phyloP scores from a whole-genome alignment of 2,888 invertebrate genomes.

The Synergus laeviventris region DNA sequence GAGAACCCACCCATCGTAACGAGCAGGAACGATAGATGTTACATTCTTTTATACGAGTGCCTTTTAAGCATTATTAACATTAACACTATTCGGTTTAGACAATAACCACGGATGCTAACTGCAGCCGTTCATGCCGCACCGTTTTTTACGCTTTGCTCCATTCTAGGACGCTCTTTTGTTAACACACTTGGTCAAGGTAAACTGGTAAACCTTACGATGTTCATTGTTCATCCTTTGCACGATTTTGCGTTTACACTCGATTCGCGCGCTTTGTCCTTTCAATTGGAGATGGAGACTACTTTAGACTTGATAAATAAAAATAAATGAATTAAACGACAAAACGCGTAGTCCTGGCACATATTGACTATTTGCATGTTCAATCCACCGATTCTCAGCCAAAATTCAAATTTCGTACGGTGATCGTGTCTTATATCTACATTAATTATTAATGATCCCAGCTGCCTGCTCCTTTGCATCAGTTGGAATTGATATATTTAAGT shows the following conservation, averaged over 20 bases:
- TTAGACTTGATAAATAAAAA: background rate
- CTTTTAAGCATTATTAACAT: constrained; percentile 63
- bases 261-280: constrained; percentile 19
- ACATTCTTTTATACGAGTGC: constrained; percentile 72
- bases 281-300: background rate
- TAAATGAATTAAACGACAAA: constrained; percentile 17
- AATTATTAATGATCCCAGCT: constrained; percentile 42
- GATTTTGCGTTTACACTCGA: constrained; percentile 4
- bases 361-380: constrained; percentile 35
- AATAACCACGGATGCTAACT: constrained; percentile 52
- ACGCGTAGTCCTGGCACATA: background rate
- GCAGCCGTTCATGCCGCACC: background rate
- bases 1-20: constrained; percentile 40
- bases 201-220: background rate
- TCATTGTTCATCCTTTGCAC: constrained; percentile 28
- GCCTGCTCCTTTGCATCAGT: constrained; percentile 28
- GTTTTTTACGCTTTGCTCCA: constrained; percentile 47
- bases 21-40: constrained; percentile 49
- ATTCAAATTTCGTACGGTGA: constrained; percentile 49
- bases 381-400: constrained; percentile 27
- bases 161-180: constrained; percentile 28
- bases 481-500: constrained; percentile 27
- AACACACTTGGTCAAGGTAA: constrained; percentile 20
- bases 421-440: constrained; percentile 52
- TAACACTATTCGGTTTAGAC: constrained; percentile 64